Evolutionary conservation across 2,888 invertebrate species (phyloP), one percentile per base, ranked within the genome.

Genomic region (Chaetoderma sp.): DNA sequence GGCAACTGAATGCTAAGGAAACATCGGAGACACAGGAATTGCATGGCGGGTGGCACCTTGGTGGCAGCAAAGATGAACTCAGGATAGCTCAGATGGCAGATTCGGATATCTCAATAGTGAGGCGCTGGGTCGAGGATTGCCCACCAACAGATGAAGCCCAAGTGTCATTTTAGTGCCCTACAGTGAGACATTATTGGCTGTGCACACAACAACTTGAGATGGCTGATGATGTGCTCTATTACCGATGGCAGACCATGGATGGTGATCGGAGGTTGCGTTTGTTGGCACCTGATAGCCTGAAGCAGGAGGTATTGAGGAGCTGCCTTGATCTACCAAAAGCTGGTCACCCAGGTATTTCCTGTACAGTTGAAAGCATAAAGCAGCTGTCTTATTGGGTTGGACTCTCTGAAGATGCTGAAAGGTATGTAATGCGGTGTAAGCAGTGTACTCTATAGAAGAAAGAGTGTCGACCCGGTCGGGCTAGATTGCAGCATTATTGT

Each of bases 391-490:
- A 27, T 13, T 58, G 61, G 58, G 57, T 55, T 33, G 52, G 57
- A 25, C 52, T 59, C 42, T 13, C 47, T 3, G 4, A 45, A 32
- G 63, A 63, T 39, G 30, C 30, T 18, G 47, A 59, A 30, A 13
- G 47, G 3, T 63, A 57, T 60, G 60, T 60, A 6, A 6, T 36
- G 10, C 13, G 21, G 4, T 60, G 65, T 55, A 23, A 21, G n/a
- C 28, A 49, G 1, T 60, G 60, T 36, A 60, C 49, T 18, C 36
- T 30, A 45, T 36, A 65, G n/a, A 60, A 60, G 45, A 36, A 36
- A n/a, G 39, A n/a, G n/a, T 13, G 10, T 36, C 39, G 39, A n/a
- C 39, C 10, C 10, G 10, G 39, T n/a, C 10, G 39, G n/a, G 39
- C 39, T 36, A 10, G 10, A n/a, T 13, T 36, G 39, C 39, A 36